These are phyloP conservation scores for Sprattus sprattus DNA, from an alignment of 2,113 vertebrate species.

Conservation along the genomic window DNA sequence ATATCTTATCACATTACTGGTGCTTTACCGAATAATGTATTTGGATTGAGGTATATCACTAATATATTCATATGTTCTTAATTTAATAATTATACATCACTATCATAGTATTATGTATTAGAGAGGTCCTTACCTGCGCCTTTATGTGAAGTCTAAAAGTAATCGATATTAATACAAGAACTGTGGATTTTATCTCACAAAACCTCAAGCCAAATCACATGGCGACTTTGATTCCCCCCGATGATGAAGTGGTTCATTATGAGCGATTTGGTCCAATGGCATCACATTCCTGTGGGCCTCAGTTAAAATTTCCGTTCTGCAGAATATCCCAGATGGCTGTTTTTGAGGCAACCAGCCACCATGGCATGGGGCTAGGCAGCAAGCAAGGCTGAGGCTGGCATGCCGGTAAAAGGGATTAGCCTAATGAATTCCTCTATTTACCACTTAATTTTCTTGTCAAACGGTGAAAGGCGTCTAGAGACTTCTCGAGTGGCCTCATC, in stretches of 20 bases:
- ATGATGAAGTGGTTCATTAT: slow-evolving; percentile 8
- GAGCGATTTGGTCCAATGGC: not conserved
- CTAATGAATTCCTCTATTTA: slow-evolving; percentile 25
- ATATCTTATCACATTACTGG: too few relatives aligned
- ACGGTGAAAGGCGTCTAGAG: slow-evolving; percentile 20
- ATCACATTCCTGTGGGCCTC: not conserved
- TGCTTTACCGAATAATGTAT: too few relatives aligned
- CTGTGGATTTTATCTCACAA: not conserved
- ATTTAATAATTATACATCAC: not conserved
- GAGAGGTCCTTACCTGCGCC: not conserved
- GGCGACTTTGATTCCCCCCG: not conserved
- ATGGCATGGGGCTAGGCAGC: not conserved
- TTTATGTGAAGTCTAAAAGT: not conserved
- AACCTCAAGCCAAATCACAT: not conserved
- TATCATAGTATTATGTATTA: not conserved
- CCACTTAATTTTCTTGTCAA: slow-evolving; percentile 24
- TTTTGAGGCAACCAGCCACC: not conserved
- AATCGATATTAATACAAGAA: not conserved
- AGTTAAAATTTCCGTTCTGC: not conserved
- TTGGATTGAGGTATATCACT: too few relatives aligned
- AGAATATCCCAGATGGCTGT: not conserved
- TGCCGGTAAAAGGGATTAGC: not conserved
- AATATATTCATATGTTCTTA: not conserved
- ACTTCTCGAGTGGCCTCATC: slow-evolving; percentile 18
- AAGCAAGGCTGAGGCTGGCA: not conserved